Evolutionary conservation across 2,888 invertebrate genomes (phyloP).

Genomic region (Drosophila atripex): DNA sequence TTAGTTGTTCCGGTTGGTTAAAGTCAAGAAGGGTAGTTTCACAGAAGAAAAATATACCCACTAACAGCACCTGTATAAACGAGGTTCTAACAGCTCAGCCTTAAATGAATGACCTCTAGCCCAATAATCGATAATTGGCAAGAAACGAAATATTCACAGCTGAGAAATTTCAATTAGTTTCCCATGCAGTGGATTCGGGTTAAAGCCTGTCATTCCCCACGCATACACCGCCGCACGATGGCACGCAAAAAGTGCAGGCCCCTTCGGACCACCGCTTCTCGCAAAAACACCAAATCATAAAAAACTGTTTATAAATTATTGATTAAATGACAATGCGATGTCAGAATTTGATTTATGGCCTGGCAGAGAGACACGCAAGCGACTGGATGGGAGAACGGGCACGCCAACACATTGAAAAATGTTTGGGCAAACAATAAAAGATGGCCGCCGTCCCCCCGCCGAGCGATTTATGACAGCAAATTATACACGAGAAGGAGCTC

Average conservation of each 20-base stretch:
- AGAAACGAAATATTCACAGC: slow-evolving; percentile 15
- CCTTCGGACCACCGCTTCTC: slow-evolving; percentile 9
- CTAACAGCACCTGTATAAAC: not conserved
- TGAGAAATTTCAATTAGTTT: slow-evolving; percentile 52
- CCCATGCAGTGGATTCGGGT: slow-evolving; percentile 49
- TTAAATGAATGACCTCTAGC: slow-evolving; percentile 2
- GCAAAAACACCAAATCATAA: slow-evolving; percentile 24
- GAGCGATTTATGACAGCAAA: slow-evolving; percentile 68
- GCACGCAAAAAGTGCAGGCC: slow-evolving; percentile 26
- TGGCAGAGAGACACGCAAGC: slow-evolving; percentile 65
- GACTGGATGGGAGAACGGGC: slow-evolving; percentile 54
- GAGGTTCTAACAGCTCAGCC: not conserved
- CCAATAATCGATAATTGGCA: slow-evolving; percentile 14
- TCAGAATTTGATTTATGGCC: slow-evolving; percentile 80
- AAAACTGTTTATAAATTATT: slow-evolving; percentile 81
- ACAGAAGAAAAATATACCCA: too few species aligned
- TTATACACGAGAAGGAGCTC: slow-evolving; percentile 58
- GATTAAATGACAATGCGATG: slow-evolving; percentile 81
- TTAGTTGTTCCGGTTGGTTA: not conserved
- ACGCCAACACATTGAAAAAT: slow-evolving; percentile 70
- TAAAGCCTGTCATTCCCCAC: slow-evolving; percentile 54
- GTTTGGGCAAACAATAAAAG: slow-evolving; percentile 77
- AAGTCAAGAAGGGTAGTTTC: not conserved
- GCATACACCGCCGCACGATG: slow-evolving; percentile 11
- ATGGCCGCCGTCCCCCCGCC: slow-evolving; percentile 60